Evolutionary conservation across 2,113 vertebrate species (phyloP).

Genomic region (Anolis sagrei): DNA sequence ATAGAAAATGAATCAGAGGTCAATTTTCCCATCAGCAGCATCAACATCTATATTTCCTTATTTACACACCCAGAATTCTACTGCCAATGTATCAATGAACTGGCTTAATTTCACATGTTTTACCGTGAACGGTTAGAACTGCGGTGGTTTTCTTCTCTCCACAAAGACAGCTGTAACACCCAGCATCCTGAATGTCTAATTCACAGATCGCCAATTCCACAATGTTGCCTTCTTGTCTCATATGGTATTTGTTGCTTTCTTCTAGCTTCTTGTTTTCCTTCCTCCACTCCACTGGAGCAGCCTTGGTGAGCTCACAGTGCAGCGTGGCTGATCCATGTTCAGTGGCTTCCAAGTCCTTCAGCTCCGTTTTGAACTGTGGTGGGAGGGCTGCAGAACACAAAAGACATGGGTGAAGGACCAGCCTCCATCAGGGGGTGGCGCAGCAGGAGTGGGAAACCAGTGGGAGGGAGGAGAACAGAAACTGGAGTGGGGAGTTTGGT

Average conservation of each 20-base stretch:
- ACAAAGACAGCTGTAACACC: conserved; percentile 77
- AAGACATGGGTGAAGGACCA: background rate
- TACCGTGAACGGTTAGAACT: conserved; percentile 85
- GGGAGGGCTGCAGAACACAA: conserved; percentile 28
- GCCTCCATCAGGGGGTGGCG: background rate
- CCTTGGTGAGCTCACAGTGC: conserved; percentile 59
- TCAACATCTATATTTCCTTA: background rate
- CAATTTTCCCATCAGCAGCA: background rate
- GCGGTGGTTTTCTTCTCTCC: conserved; percentile 82
- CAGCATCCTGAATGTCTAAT: conserved; percentile 76
- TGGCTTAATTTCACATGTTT: conserved; percentile 14
- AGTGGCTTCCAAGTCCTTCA: conserved; percentile 25
- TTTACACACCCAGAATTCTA: background rate
- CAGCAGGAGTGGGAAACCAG: background rate
- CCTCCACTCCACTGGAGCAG: conserved; percentile 70
- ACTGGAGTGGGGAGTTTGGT: background rate
- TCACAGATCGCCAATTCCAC: conserved; percentile 72
- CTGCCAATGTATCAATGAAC: background rate
- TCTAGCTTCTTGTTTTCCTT: conserved; percentile 52
- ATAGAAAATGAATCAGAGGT: background rate
- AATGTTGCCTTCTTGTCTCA: conserved; percentile 62
- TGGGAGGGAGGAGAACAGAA: background rate
- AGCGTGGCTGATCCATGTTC: conserved; percentile 43
- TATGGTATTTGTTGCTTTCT: conserved; percentile 70
- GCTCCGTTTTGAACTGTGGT: conserved; percentile 37